Evolutionary conservation across 2,113 vertebrate species (phyloP).

Genomic region (Nesogale talazaci): DNA sequence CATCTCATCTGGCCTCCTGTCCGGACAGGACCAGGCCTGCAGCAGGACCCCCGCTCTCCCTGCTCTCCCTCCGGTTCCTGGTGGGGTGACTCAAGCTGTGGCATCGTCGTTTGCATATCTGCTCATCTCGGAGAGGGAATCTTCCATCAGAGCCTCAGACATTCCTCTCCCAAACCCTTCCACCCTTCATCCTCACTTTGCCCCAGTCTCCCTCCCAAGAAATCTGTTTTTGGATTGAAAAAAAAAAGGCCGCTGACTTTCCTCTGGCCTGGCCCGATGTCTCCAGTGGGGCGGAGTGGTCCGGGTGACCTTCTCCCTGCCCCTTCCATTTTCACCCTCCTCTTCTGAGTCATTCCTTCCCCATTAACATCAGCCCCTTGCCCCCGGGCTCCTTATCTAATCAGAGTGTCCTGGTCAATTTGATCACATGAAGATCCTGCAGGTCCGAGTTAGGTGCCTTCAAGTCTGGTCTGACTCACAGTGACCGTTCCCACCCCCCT

Average conservation of each 20-base stretch:
- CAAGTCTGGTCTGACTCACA: too few relatives aligned
- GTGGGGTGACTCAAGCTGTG: rapidly evolving
- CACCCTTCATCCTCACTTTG: not conserved
- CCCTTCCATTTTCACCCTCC: not conserved
- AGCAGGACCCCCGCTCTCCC: too few relatives aligned
- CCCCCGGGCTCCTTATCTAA: not conserved
- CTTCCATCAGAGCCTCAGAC: not conserved
- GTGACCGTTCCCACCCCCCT: too few relatives aligned
- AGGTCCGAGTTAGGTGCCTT: too few relatives aligned
- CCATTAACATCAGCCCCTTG: not conserved
- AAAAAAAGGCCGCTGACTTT: not conserved
- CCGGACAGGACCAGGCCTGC: too few relatives aligned
- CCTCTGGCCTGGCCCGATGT: not conserved
- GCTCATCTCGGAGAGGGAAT: not conserved
- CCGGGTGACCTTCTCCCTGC: too few relatives aligned
- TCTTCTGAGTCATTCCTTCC: not conserved
- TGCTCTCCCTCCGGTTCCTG: rapidly evolving
- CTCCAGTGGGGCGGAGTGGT: too few relatives aligned
- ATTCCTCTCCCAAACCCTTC: not conserved
- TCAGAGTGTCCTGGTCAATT: not conserved
- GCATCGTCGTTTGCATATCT: rapidly evolving
- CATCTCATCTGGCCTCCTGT: too few relatives aligned
- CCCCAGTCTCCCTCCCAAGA: too few relatives aligned
- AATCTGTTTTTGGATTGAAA: too few relatives aligned
- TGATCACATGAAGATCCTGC: not conserved